A percentile compares a stretch with the other conserved stretches of the same genome.
Conservation (phyloP, 2,113 vertebrate species). For the Hucho hucho region DNA sequence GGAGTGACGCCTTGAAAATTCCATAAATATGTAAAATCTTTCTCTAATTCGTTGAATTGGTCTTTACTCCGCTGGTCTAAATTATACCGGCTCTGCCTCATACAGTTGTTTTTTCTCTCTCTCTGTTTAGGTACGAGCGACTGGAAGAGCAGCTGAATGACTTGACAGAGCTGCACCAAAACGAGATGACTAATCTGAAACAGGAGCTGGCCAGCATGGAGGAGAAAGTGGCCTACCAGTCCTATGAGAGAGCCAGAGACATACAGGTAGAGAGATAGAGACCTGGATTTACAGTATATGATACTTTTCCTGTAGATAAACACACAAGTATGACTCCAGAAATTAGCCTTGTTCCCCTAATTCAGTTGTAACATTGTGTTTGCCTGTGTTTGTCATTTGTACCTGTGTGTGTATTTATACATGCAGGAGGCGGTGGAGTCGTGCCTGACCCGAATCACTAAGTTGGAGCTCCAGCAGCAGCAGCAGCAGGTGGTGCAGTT, state of each 20-base stretch:
- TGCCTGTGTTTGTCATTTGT: slow-evolving; percentile 9
- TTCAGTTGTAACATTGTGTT: slow-evolving; percentile 2
- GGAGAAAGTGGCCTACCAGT: slow-evolving; percentile 98
- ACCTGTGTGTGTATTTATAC: slow-evolving; percentile 7
- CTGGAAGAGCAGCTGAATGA: slow-evolving; percentile 98
- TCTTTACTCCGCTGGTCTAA: no score
- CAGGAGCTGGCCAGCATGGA: slow-evolving; percentile 99
- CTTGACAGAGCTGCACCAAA: slow-evolving; percentile 95
- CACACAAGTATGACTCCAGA: not conserved
- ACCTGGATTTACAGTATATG: no score
- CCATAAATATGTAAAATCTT: no score
- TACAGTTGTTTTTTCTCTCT: no score
- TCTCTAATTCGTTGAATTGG: no score
- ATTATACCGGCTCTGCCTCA: no score
- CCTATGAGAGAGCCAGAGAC: slow-evolving; percentile 94
- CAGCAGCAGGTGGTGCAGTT: slow-evolving; percentile 98
- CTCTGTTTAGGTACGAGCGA: slow-evolving; percentile 84
- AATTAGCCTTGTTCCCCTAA: not conserved
- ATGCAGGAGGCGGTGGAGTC: slow-evolving; percentile 94
- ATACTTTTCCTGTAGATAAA: not conserved
- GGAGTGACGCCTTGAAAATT: no score
- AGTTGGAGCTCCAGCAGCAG: slow-evolving; percentile 96
- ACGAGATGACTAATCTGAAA: slow-evolving; percentile 97
- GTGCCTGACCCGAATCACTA: slow-evolving; percentile 94
- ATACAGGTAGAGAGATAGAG: slow-evolving; percentile 83